Conservation (phyloP, 2,888 invertebrate species). For the Acronicta psi region DNA sequence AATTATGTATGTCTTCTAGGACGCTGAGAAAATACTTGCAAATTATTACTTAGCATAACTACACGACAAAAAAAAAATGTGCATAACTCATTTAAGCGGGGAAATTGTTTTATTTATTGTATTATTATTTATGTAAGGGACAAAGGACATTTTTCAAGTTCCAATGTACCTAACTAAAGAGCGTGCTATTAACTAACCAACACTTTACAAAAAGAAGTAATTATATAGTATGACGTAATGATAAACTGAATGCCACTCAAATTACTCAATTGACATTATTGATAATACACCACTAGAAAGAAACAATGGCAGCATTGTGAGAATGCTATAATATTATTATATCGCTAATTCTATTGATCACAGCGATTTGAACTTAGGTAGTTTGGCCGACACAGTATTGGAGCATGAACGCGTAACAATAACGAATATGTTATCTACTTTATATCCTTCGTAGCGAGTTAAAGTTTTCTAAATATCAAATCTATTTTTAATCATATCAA, state of each 20-base stretch:
- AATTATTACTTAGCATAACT: too few species aligned
- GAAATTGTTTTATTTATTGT: too few species aligned
- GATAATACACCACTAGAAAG: slow-evolving; percentile 24
- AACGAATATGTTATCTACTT: not conserved
- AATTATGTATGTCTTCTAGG: too few species aligned
- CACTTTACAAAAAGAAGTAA: not conserved
- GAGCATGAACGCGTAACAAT: slow-evolving; percentile 14
- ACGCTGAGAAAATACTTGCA: too few species aligned
- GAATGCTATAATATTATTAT: slow-evolving; percentile 26
- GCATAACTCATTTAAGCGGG: too few species aligned
- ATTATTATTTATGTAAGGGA: too few species aligned
- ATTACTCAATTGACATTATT: slow-evolving; percentile 11
- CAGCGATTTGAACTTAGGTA: slow-evolving; percentile 7
- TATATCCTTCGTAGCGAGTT: not conserved
- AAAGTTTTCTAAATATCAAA: not conserved
- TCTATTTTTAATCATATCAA: too few species aligned
- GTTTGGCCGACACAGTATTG: slow-evolving; percentile 7
- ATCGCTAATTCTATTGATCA: slow-evolving; percentile 12
- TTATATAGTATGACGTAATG: slow-evolving; percentile 18
- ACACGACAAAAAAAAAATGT: too few species aligned
- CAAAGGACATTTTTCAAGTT: too few species aligned
- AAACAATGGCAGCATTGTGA: slow-evolving; percentile 42
- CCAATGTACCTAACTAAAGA: not conserved
- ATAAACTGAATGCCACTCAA: slow-evolving; percentile 14
- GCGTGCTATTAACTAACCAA: not conserved